Evolutionary conservation across 2,888 invertebrate species (phyloP).

Genomic region (Synanthedon vespiformis): DNA sequence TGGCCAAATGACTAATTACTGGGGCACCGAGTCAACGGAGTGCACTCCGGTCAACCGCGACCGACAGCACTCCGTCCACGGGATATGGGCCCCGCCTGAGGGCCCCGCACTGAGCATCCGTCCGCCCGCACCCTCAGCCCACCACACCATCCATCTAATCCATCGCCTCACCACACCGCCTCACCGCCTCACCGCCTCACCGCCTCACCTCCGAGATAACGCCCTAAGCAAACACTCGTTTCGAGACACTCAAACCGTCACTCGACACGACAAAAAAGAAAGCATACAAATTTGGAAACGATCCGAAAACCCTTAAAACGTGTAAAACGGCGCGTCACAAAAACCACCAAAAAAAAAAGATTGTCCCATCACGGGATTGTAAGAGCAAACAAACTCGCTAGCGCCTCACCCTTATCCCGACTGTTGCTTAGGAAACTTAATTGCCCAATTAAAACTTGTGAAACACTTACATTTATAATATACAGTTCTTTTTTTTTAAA

Average conservation of each 20-base stretch:
- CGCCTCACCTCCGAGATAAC: slow-evolving; percentile 20
- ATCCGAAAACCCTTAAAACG: slow-evolving; percentile 42
- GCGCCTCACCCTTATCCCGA: slow-evolving; percentile 14
- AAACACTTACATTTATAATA: no score
- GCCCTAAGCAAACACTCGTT: slow-evolving; percentile 59
- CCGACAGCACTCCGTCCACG: slow-evolving; percentile 2
- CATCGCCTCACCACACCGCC: slow-evolving; percentile 15
- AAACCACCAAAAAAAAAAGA: slow-evolving; percentile 11
- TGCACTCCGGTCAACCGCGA: slow-evolving; percentile 1
- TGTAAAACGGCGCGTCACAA: slow-evolving; percentile 41
- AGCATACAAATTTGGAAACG: slow-evolving; percentile 49
- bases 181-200: slow-evolving; percentile 17
- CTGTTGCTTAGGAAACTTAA: no score
- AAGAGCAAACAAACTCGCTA: slow-evolving; percentile 8
- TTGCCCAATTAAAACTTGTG: no score
- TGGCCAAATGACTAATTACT: neutral
- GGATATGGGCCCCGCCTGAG: neutral
- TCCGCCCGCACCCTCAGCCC: no score
- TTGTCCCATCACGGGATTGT: neutral
- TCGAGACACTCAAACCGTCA: slow-evolving; percentile 55
- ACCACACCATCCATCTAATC: no score
- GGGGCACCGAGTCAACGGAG: neutral
- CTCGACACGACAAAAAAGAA: slow-evolving; percentile 44
- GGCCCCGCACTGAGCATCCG: neutral
- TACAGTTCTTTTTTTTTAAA: no score